phyloP scores from a whole-genome alignment of 1,140 invertebrate genomes.

The Conopomorpha cramerella region DNA sequence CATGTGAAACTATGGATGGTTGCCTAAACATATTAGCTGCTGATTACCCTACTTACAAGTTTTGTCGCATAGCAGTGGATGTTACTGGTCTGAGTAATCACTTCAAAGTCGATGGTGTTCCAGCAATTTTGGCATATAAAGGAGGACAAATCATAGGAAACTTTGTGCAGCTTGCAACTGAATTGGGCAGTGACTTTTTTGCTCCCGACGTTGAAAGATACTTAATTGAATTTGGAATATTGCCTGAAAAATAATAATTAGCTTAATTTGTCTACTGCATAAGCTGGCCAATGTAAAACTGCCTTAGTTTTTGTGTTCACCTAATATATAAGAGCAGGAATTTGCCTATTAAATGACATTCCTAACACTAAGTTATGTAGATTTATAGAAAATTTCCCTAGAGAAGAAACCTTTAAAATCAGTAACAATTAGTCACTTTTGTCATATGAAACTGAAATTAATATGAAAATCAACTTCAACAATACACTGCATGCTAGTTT shows the following conservation, averaged over 20 bases:
- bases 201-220: conserved; percentile 88
- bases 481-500: too few relatives aligned
- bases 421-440: too few relatives aligned
- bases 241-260: conserved; percentile 66
- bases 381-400: too few relatives aligned
- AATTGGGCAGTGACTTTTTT: conserved; percentile 90
- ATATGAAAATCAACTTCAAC: too few relatives aligned
- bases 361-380: not conserved
- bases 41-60: conserved; percentile 88
- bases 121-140: conserved; percentile 92
- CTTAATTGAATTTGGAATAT: conserved; percentile 82
- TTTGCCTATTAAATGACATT: not conserved
- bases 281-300: not conserved
- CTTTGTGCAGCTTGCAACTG: conserved; percentile 85
- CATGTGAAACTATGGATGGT: conserved; percentile 86
- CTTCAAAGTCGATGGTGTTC: conserved; percentile 87
- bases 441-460: too few relatives aligned
- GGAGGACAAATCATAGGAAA: conserved; percentile 89
- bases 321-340: too few relatives aligned
- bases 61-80: conserved; percentile 83
- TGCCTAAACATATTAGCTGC: conserved; percentile 78
- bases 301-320: not conserved
- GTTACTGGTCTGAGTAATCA: conserved; percentile 76
- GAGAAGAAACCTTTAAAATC: too few relatives aligned
- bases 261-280: not conserved